Evolutionary conservation across 1,140 invertebrate genomes (phyloP), one percentile per base, ranked within the genome.

Genomic region (Meloidogyne exigua): DNA sequence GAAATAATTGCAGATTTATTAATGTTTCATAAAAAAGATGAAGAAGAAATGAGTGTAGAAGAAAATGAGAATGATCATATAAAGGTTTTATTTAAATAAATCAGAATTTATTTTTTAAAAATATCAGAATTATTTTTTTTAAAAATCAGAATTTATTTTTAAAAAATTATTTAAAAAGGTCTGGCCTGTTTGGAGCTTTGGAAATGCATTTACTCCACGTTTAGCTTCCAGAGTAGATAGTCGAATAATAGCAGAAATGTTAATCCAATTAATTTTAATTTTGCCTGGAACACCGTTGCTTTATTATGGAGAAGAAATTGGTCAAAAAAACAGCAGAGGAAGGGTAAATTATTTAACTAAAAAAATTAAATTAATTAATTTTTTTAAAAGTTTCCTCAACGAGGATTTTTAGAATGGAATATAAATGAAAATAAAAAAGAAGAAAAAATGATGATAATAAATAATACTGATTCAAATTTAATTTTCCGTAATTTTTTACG

Each of bases 241-340:
- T 21, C 57, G 72, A 28, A 23, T 67, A 23, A 72, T 85, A 42
- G 80, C 83, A 7, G 81, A 82, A 73, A 26, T 82, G 13, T 25
- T 82, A 18, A 76, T 71, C 57, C 79, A 85, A 79, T 13, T 82
- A 11, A 69, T 82, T 64, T 74, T 82, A 23, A 32, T 79, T 12
- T 57, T 82, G 49, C 83, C 78, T 36, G 81, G 81, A 28, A 82
- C 81, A 5, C 32, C 74, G 4, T 71, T 82, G n/a, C 18, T 82
- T 23, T 82, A 84, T 68, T 82, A 84, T 65, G 81, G 81, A 15
- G 82, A 82, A 57, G 80, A 82, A 69, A 26, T 84, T 28, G 83
- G 74, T 4, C 23, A 79, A 21, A 21, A 32, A 18, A 68, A 83
- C 25, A n/a, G 21, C 2, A n/a, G 79, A 5, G 26, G 79, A 15